A percentile compares a stretch with the other conserved stretches of the same genome.
Evolutionary conservation across 2,113 vertebrate genomes (phyloP).

Genomic region (Oryzias melastigma): DNA sequence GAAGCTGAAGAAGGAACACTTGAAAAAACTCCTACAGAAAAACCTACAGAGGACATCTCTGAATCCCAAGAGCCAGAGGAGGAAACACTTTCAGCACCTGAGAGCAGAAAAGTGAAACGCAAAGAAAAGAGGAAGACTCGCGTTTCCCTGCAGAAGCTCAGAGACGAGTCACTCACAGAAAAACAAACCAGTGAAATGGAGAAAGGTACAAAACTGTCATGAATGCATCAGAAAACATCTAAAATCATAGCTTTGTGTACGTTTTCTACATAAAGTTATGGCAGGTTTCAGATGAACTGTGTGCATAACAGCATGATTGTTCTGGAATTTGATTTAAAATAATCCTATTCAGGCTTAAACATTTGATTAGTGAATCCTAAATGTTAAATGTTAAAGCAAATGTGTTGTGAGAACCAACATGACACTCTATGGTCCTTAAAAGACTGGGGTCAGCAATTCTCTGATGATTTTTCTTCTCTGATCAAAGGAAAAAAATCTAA

Average conservation of each 20-base stretch:
- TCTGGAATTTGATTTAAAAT: too few relatives aligned
- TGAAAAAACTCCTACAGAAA: constrained; percentile 20
- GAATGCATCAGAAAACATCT: neutral
- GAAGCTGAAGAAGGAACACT: neutral
- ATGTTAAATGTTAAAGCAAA: neutral
- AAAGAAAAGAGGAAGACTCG: constrained; percentile 29
- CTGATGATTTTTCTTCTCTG: too few relatives aligned
- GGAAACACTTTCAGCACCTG: constrained; percentile 10
- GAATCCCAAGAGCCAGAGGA: constrained; percentile 18
- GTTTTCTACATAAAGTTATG: too few relatives aligned
- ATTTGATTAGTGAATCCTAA: too few relatives aligned
- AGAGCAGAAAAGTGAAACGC: constrained; percentile 45
- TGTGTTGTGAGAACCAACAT: neutral
- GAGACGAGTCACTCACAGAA: constrained; percentile 21
- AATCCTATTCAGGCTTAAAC: too few relatives aligned
- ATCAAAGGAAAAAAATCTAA: too few relatives aligned
- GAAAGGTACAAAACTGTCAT: constrained; percentile 65
- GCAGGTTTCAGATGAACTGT: too few relatives aligned
- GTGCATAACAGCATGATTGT: too few relatives aligned
- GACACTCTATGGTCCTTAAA: neutral
- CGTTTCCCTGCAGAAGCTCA: constrained; percentile 21
- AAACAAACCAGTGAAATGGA: constrained; percentile 13
- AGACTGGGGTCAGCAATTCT: too few relatives aligned
- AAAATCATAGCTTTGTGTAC: neutral
- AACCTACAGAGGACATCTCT: constrained; percentile 2